Evolutionary conservation across 2,797 vertebrate genomes (phyloP), one percentile per base, ranked within the genome.

Genomic region (Rhinophrynus dorsalis): DNA sequence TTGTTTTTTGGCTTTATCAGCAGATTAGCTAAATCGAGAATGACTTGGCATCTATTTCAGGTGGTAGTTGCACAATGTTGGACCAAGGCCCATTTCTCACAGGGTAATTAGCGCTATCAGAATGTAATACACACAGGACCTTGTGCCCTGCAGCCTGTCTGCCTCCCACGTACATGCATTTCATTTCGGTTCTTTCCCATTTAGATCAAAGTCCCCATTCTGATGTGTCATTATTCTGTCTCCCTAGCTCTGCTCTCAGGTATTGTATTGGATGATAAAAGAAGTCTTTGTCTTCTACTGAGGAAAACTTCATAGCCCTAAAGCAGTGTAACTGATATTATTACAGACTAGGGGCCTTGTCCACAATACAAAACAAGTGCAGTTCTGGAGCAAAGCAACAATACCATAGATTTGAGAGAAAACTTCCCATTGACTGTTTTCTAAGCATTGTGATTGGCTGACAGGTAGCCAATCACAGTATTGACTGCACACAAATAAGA

Each of bases 1-100:
- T n/a, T n/a, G n/a, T n/a, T n/a, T 45, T 21, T 47, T 63, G 47
- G 55, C 55, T 51, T 8, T 23, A 24, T 17, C 6, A 17, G 23
- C 54, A n/a, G 56, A 66, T 18, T 29, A 57, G 68, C 59, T 51
- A 70, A n/a, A 67, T 52, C 68, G 30, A 17, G 8, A 33, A 24
- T 37, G 37, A 57, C 44, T 32, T 15, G 23, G 29, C 26, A 38
- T 38, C 27, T 29, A 54, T 57, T 57, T 50, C 32, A 40, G 61
- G 29, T 58, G 27, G 47, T 30, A 24, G 51, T 71, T 69, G 47
- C 68, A 38, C 61, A 65, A 64, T 50, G 4, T 30, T 72, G 68
- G 68, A 58, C 1, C 12, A 6, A 3, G 26, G 32, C 68, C 68
- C 32, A 58, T 18, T 64, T 72, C 54, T 50, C 61, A 72, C 61